Evolutionary conservation across 2,113 vertebrate species (phyloP), one percentile per base, ranked within the genome.

Genomic region (Arizona elegans): DNA sequence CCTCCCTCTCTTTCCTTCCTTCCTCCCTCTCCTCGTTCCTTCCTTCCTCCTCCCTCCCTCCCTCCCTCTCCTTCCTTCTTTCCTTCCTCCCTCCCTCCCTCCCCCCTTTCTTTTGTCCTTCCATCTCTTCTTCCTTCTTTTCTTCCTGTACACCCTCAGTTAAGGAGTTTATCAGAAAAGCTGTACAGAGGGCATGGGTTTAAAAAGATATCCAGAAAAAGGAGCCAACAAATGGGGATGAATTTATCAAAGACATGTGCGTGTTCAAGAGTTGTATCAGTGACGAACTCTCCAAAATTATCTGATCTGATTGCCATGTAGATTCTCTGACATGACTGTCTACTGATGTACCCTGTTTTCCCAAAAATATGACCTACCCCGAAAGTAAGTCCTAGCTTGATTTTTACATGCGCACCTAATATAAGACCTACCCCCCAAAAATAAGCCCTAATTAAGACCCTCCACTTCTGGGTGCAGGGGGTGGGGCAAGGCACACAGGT

Each of bases 271-370:
- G 93, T 43, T 75, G 54, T 94, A 91, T 75, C 26, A 91, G 4
- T 38, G 87, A 87, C 24, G n/a, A 92, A 56, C 93, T 75, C 58
- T 86, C 55, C 19, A 7, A 43, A 50, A 95, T 94, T 89, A 91
- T 91, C 88, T 88, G 95, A 94, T 96, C 95, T 95, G 65, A 15
- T 75, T 70, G 65, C 29, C 29, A 75, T 33, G 17, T 75, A 75
- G 65, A 17, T 75, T 13, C n/a, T 75, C 65, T 75, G 65, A 33
- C n/a, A 75, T 75, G 13, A 17, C 65, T n/a, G 65, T n/a, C n/a
- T 75, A 75, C 13, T 70, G 47, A 47, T 47, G 47, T 5, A 47
- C 47, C 47, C 47, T 6, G 47, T 47, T 47, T 47, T 6, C 47
- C 47, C 47, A 6, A 47, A 47, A 47, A 47, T 47, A 47, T 47